Base-by-base conservation (phyloP, 2,113 vertebrate species). In the Cnemophilus loriae region DNA sequence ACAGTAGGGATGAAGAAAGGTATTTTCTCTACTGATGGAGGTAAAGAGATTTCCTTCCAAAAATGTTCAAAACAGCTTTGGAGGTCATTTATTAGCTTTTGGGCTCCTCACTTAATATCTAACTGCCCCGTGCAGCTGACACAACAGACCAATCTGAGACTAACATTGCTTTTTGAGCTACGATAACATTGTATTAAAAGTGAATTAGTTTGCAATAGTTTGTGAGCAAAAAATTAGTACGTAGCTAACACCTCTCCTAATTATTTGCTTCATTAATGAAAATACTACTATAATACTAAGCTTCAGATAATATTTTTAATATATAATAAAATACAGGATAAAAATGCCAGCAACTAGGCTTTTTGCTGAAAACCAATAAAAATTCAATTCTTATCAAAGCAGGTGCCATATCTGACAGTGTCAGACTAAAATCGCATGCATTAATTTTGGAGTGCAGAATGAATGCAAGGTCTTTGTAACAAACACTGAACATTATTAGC, bases 201-300 rank as follows among this genome's bases (percentile, higher is more conserved):
- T 50, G 50, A 89, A 77, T 50, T 68, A 63, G 37, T 55, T n/a
- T 75, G 47, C 52, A n/a, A 12, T 64, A 64, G 75, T 91, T 92
- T 70, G 5, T 26, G 22, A 77, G 21, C 33, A 47, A 88, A 93
- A 90, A 39, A 47, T 15, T 6, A 74, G 35, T 59, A 76, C 13
- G 30, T 9, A 81, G 14, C 19, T 80, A 92, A 67, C 16, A 95
- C 9, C 64, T 89, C 42, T 80, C 39, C 67, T 95, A 96, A 96
- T 96, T 90, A 97, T 86, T 82, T 93, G 33, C 89, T 96, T 96
- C 84, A 92, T 95, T 96, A 94, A 77, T 69, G 53, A 50, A 95
- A 89, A 28, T 86, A 73, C 44, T 78, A 30, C 35, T 37, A 8
- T 52, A 84, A 87, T 88, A 77, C 24, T 65, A 92, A 87, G 18